A percentile compares a stretch with the other conserved stretches of the same genome.
phyloP scores from a whole-genome alignment of 2,888 invertebrate species.

The Rhaphigaster nebulosa region DNA sequence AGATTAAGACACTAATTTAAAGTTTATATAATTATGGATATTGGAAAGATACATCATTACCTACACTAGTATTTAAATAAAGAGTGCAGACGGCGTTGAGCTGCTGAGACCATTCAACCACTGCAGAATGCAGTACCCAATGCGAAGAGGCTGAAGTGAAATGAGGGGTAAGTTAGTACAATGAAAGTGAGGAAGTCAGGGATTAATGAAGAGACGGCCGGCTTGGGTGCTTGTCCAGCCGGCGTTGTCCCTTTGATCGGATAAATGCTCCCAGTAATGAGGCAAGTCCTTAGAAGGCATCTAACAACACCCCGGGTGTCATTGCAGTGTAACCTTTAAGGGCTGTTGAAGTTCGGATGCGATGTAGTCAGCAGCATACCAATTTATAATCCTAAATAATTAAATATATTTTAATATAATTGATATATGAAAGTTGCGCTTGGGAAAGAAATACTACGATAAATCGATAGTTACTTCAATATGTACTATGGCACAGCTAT shows the following conservation, averaged over 20 bases:
- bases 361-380: not conserved
- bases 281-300: conserved; percentile 8
- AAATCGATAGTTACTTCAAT: too few relatives aligned
- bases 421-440: too few relatives aligned
- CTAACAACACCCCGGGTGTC: not conserved
- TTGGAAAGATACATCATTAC: not conserved
- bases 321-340: rapidly evolving
- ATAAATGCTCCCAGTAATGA: not conserved
- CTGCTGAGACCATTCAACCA: not conserved
- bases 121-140: not conserved
- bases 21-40: not conserved
- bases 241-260: not conserved
- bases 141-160: not conserved
- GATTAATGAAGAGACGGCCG: conserved; percentile 2
- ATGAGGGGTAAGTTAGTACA: conserved; percentile 22
- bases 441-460: too few relatives aligned
- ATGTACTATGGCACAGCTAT: too few relatives aligned
- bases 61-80: not conserved
- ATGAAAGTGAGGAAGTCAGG: not conserved
- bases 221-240: not conserved
- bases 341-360: too few relatives aligned
- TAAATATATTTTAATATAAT: too few relatives aligned
- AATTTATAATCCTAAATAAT: not conserved
- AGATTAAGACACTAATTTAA: too few relatives aligned
- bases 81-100: not conserved